Evolutionary conservation across 2,797 vertebrate species (phyloP).

Genomic region (Discoglossus pictus): DNA sequence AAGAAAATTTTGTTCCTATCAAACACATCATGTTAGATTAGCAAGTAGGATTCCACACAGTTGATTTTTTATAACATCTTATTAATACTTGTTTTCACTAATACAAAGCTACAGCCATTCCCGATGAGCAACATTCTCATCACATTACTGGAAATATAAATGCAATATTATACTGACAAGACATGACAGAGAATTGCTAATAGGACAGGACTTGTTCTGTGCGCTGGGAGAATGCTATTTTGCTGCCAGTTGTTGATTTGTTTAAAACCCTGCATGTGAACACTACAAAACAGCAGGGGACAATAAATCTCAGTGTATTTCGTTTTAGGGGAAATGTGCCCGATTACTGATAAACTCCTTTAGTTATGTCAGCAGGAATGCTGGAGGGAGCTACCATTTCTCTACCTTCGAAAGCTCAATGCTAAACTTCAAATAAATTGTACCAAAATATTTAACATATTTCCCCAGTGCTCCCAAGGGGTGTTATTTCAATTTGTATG

Average conservation of each 20-base stretch:
- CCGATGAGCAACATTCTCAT: constrained; percentile 74
- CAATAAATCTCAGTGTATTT: constrained; percentile 21
- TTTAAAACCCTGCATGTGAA: constrained; percentile 27
- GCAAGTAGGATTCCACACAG: constrained; percentile 64
- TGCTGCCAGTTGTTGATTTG: constrained; percentile 45
- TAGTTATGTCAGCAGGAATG: constrained; percentile 15
- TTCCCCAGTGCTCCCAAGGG: not conserved
- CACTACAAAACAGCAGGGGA: not conserved
- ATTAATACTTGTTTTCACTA: constrained; percentile 74
- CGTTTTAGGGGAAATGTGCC: constrained; percentile 28
- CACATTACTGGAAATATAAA: constrained; percentile 72
- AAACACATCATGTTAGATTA: constrained; percentile 65
- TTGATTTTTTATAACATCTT: constrained; percentile 66
- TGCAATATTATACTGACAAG: constrained; percentile 60
- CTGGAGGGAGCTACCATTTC: constrained; percentile 16
- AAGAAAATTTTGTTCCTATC: not conserved
- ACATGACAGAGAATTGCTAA: constrained; percentile 67
- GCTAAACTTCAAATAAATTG: not conserved
- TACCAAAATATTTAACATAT: constrained; percentile 5
- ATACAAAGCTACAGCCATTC: constrained; percentile 70
- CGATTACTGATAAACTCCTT: constrained; percentile 33
- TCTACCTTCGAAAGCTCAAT: constrained; percentile 18
- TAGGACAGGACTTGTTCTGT: constrained; percentile 56
- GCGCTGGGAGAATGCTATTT: constrained; percentile 40
- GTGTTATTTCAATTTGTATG: not conserved